Conservation (phyloP, 2,113 vertebrate species). For the Macheiramphus alcinus region DNA sequence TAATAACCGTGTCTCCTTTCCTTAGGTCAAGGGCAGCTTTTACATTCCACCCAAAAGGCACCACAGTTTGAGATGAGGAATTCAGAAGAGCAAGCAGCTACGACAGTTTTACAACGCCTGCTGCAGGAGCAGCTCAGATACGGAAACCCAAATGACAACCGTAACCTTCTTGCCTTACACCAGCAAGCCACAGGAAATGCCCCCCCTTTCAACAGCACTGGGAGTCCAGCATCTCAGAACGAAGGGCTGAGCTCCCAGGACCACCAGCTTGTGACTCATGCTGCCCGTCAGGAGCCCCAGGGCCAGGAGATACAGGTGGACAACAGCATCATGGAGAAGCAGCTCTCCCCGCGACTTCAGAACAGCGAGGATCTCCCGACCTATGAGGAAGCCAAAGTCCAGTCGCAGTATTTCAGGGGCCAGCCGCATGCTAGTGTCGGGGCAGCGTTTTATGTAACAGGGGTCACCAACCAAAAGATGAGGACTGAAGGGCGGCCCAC, state of each 20-base stretch:
- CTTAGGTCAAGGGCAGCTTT: conserved; percentile 83
- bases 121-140: conserved; percentile 98
- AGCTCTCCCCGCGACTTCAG: conserved; percentile 80
- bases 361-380: conserved; percentile 92
- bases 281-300: conserved; percentile 96
- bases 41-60: conserved; percentile 84
- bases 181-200: conserved; percentile 82
- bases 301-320: conserved; percentile 97
- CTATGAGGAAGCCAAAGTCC: conserved; percentile 98
- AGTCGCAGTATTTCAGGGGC: conserved; percentile 95
- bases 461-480: conserved; percentile 87
- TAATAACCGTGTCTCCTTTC: conserved; percentile 63
- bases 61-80: conserved; percentile 90
- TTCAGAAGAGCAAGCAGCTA: conserved; percentile 89
- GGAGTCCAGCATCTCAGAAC: conserved; percentile 70
- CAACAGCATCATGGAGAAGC: conserved; percentile 89
- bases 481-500: conserved; percentile 92
- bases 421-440: conserved; percentile 85
- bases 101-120: conserved; percentile 93
- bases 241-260: conserved; percentile 85
- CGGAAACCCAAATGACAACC: conserved; percentile 85
- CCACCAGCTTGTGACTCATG: conserved; percentile 85
- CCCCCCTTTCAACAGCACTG: conserved; percentile 73
- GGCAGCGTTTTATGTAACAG: conserved; percentile 92
- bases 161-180: conserved; percentile 89